Evolutionary conservation across 2,113 vertebrate species (phyloP).

Genomic region (Ammodramus savannarum): DNA sequence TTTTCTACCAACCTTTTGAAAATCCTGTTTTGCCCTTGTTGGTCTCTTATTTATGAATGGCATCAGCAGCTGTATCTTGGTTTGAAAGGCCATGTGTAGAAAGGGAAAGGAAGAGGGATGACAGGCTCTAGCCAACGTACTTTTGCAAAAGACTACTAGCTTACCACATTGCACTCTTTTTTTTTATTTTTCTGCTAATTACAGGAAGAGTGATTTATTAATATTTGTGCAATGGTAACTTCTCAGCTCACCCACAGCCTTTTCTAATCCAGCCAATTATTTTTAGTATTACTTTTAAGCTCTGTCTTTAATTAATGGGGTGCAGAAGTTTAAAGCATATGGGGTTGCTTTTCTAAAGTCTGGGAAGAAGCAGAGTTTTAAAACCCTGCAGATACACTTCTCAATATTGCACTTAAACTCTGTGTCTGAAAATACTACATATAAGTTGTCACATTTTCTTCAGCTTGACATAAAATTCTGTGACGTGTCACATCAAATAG

Average conservation of each 20-base stretch:
- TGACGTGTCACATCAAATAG: conserved; percentile 29
- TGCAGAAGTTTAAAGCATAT: conserved; percentile 59
- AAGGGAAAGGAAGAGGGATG: not conserved
- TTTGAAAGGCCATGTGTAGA: not conserved
- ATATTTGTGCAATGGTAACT: conserved; percentile 56
- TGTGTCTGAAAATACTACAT: not conserved
- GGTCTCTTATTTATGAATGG: not conserved
- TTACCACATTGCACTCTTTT: conserved; percentile 15
- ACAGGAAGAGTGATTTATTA: conserved; percentile 57
- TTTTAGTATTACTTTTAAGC: conserved; percentile 44
- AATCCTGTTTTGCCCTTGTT: not conserved
- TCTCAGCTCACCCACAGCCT: conserved; percentile 47
- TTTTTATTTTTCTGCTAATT: conserved; percentile 7
- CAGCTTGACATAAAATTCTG: conserved; percentile 22
- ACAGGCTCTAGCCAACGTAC: not conserved
- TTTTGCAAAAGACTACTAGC: not conserved
- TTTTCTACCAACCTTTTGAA: not conserved
- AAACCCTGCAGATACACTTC: not conserved
- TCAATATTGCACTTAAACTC: not conserved
- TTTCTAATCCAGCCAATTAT: conserved; percentile 61
- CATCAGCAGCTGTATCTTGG: conserved; percentile 2
- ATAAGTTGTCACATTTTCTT: conserved; percentile 10
- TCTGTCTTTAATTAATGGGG: conserved; percentile 53
- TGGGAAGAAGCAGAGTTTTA: not conserved
- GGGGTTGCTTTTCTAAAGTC: conserved; percentile 41